Evolutionary conservation across 2,888 invertebrate species (phyloP).

Genomic region (Willowsia nigromaculata): DNA sequence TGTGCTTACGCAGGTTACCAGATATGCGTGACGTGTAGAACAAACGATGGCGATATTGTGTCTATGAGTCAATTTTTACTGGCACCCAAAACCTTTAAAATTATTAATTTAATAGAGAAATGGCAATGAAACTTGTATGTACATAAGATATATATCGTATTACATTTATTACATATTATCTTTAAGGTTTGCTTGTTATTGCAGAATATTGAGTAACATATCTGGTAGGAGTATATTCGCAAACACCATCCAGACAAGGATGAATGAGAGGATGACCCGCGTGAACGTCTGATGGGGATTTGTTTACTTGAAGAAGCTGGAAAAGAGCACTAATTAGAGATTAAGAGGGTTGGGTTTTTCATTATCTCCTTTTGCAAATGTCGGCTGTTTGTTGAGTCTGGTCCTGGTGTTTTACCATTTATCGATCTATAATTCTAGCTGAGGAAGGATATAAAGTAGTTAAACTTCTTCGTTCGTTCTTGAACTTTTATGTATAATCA

Average conservation of each 20-base stretch:
- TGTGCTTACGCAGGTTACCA: too few species aligned
- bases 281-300: conserved; percentile 20
- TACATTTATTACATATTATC: too few species aligned
- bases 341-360: conserved; percentile 7
- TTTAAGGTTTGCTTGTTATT: too few species aligned
- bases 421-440: neutral
- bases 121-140: too few species aligned
- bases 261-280: conserved; percentile 22
- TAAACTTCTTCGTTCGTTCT: neutral
- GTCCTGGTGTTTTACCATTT: neutral
- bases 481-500: neutral
- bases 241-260: neutral
- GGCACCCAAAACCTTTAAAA: too few species aligned
- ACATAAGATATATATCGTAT: too few species aligned
- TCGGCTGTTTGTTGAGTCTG: conserved; percentile 24
- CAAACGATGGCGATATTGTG: too few species aligned
- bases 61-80: too few species aligned
- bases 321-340: conserved; percentile 3
- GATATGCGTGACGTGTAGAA: too few species aligned
- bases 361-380: neutral
- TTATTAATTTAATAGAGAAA: too few species aligned
- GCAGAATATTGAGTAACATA: too few species aligned
- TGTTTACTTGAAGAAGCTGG: conserved; percentile 18
- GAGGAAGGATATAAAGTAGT: neutral
- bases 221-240: neutral